Evolutionary conservation across 2,797 vertebrate species (phyloP).

Genomic region (Spinus pinus): DNA sequence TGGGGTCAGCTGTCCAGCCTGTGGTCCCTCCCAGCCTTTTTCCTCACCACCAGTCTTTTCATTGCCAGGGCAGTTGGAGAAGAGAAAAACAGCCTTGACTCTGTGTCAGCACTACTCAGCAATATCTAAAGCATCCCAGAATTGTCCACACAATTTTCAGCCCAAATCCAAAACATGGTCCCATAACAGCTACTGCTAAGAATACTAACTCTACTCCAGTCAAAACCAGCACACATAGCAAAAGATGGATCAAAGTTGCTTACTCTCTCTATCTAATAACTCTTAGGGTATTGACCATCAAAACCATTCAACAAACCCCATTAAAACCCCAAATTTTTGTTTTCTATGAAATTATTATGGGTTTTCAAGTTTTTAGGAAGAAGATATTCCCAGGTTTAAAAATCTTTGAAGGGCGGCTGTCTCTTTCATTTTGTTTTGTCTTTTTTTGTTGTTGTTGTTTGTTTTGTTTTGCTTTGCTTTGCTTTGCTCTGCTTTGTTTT

Average conservation of each 20-base stretch:
- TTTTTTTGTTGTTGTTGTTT: not conserved
- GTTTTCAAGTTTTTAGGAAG: not conserved
- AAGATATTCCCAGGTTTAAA: not conserved
- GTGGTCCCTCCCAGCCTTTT: not conserved
- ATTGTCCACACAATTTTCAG: not conserved
- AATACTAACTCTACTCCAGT: not conserved
- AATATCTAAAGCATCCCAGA: not conserved
- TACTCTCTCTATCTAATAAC: not conserved
- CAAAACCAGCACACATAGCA: not conserved
- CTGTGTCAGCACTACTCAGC: not conserved
- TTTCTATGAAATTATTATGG: not conserved
- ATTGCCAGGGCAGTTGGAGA: not conserved
- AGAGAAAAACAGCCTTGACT: not conserved
- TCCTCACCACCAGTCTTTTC: not conserved
- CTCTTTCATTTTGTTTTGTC: not conserved
- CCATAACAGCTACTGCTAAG: not conserved
- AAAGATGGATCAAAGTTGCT: not conserved
- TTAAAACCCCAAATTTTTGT: fast-evolving
- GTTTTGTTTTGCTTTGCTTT: not conserved
- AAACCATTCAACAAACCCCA: not conserved
- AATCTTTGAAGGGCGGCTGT: fast-evolving
- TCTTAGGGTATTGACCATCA: not conserved
- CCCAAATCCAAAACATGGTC: not conserved
- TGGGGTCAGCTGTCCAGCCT: no score
- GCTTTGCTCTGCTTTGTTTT: not conserved